Base-by-base conservation (phyloP, 2,888 invertebrate species). In the Nomada lathburiana region DNA sequence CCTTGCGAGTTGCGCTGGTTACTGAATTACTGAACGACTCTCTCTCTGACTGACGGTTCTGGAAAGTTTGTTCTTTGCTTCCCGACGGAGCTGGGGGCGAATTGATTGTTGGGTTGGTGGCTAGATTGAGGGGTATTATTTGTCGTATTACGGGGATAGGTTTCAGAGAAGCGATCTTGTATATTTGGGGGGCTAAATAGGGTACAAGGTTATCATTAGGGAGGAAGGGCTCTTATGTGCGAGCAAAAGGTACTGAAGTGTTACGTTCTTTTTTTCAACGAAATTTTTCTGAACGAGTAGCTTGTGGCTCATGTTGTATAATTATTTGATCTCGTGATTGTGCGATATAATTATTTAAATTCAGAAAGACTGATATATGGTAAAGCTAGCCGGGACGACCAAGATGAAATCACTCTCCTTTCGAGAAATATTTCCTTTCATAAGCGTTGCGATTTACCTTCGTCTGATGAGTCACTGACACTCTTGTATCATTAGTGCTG, bases 1-100 rank as follows among this genome's bases (percentile, higher is more conserved):
- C 50, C 69, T 76, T 50, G 50, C 50, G 59, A 64, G 63, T 47
- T 50, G 52, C 57, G 26, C 2, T 20, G 44, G 3, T 20, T 16
- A 50, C 52, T 23, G 11, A 42, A 20, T 62, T 16, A 11, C 20
- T 16, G 13, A 18, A 20, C 13, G 23, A 23, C 23, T n/a, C n/a
- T 20, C 10, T 20, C 7, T 53, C 23, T 23, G 57, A 23, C 3
- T 9, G 18, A 53, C n/a, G 18, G n/a, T 53, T 53, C 4, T 20
- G 18, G 20, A 18, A 11, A 47, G 47, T 1, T 5, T 57, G 26
- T 20, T 18, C 16, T 18, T 44, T 47, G 23, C 23, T 11, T 59
- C n/a, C 20, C 13, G 47, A 16, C 10, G 36, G 36, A 1, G 36
- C 36, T 36, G 36, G 36, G 36, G 36, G 36, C 16, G 47, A 13